phyloP scores from a whole-genome alignment of 1,140 invertebrate genomes.

The Pseudomyrmex concolor region DNA sequence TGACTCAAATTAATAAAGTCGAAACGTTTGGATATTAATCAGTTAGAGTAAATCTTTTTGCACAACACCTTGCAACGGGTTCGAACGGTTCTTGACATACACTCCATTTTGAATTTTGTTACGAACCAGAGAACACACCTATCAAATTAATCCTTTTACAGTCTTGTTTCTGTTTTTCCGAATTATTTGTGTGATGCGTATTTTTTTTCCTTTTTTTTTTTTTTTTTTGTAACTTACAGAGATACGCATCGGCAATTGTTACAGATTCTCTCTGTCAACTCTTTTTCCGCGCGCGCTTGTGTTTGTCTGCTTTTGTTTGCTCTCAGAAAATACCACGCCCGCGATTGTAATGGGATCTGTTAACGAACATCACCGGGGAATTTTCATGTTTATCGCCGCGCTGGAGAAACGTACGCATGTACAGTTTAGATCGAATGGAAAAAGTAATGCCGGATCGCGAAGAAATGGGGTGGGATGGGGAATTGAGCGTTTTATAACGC shows the following conservation, averaged over 20 bases:
- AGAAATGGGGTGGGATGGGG: not conserved
- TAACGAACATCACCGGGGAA: constrained; percentile 30
- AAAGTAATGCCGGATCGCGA: constrained; percentile 18
- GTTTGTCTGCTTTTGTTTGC: constrained; percentile 16
- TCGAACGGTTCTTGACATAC: too few relatives aligned
- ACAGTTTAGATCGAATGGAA: constrained; percentile 48
- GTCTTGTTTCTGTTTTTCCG: too few relatives aligned
- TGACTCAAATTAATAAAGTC: too few relatives aligned
- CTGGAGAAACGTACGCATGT: constrained; percentile 24
- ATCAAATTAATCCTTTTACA: too few relatives aligned
- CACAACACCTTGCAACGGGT: too few relatives aligned
- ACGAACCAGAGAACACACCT: too few relatives aligned
- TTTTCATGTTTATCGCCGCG: constrained; percentile 50
- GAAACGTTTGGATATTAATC: too few relatives aligned
- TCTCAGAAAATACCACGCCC: constrained; percentile 32
- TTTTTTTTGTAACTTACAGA: constrained; percentile 18
- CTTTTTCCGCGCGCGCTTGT: not conserved
- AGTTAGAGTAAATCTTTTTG: too few relatives aligned
- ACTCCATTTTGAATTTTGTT: too few relatives aligned
- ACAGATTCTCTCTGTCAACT: constrained; percentile 14
- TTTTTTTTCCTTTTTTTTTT: not conserved
- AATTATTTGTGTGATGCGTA: too few relatives aligned
- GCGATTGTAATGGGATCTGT: constrained; percentile 58
- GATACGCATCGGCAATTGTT: not conserved
- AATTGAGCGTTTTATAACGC: constrained; percentile 18